phyloP scores from a whole-genome alignment of 2,113 vertebrate genomes.

The Salvator merianae region DNA sequence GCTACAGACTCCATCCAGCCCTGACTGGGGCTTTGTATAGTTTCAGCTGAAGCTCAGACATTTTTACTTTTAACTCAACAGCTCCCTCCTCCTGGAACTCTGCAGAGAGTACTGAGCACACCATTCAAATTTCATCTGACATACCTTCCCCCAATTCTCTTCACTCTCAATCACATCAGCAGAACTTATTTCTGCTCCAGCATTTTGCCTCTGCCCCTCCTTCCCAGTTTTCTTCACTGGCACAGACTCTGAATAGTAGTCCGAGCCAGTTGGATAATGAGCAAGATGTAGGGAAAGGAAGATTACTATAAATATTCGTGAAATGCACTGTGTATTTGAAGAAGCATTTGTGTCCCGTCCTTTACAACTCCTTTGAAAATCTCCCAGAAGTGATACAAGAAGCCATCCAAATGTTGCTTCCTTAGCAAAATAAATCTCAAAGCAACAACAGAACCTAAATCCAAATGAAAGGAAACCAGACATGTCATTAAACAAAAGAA shows the following conservation, averaged over 20 bases:
- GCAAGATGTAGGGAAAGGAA: background rate
- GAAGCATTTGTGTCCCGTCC: background rate
- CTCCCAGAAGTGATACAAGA: background rate
- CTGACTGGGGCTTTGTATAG: background rate
- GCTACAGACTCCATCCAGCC: too few species aligned
- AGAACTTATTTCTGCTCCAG: background rate
- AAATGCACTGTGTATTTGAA: too few species aligned
- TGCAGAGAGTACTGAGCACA: background rate
- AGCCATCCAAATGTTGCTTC: background rate
- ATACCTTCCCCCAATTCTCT: too few species aligned
- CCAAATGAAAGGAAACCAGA: background rate
- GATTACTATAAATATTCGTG: background rate
- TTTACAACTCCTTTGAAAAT: background rate
- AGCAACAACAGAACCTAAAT: background rate
- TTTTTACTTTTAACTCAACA: too few species aligned
- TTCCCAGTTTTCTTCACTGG: background rate
- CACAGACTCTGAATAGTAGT: background rate
- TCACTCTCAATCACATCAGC: background rate
- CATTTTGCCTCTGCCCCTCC: too few species aligned
- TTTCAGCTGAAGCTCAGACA: too few species aligned
- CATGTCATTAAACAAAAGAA: slow-evolving; percentile 1
- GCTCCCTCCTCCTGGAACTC: too few species aligned
- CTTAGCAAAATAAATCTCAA: background rate
- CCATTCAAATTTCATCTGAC: background rate
- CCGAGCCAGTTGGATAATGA: background rate